Conservation (phyloP, 2,113 vertebrate genomes). For the Anoplopoma fimbria region DNA sequence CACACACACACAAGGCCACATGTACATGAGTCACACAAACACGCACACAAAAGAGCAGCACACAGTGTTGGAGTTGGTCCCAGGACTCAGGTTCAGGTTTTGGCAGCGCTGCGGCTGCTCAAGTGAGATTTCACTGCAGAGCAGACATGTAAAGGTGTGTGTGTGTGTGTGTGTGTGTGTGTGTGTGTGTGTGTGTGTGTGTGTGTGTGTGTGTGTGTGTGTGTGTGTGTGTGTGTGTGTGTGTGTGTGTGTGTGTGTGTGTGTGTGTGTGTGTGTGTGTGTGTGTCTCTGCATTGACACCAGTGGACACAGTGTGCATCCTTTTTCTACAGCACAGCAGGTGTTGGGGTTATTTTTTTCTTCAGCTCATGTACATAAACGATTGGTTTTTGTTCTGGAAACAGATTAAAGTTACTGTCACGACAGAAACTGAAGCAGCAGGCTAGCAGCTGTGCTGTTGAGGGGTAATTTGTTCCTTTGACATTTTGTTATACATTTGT, state of each 20-base stretch:
- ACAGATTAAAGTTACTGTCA: neutral
- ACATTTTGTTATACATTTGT: neutral
- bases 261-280: neutral
- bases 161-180: neutral
- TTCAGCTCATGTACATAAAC: neutral
- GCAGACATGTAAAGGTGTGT: neutral
- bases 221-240: neutral
- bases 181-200: neutral
- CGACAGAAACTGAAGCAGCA: neutral
- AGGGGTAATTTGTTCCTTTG: neutral
- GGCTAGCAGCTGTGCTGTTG: neutral
- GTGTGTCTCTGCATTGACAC: neutral
- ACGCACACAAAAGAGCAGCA: neutral
- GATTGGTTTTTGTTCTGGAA: neutral
- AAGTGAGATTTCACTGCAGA: neutral
- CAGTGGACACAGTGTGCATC: neutral
- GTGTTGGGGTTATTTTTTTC: neutral
- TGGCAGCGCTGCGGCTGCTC: constrained; percentile 9
- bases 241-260: neutral
- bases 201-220: neutral
- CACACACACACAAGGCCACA: neutral
- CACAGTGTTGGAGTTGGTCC: neutral
- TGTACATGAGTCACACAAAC: neutral
- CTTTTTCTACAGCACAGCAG: neutral
- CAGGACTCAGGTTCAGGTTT: constrained; percentile 28